Evolutionary conservation across 2,797 vertebrate genomes (phyloP), one percentile per base, ranked within the genome.

Genomic region (Luscinia megarhynchos): DNA sequence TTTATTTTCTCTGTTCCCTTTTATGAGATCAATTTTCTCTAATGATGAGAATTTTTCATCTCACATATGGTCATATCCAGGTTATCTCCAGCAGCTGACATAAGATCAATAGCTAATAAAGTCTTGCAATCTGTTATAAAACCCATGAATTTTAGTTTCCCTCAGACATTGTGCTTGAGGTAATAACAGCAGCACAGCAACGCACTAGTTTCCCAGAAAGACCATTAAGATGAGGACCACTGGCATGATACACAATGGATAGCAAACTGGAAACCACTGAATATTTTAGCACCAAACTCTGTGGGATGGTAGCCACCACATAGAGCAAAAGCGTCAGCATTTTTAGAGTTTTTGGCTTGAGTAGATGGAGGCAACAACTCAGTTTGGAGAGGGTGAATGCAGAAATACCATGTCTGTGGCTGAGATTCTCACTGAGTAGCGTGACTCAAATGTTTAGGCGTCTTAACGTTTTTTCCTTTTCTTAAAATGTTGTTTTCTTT

Each of bases 331-430:
- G 2, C 38, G 68, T 77, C 12, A 68, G 23, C 32, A 58, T 66
- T 73, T 76, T 73, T 18, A 62, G 62, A 87, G 51, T 18, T 30
- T 86, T 80, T 75, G 70, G 4, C 59, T 87, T 70, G 38, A 64
- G 54, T 18, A 92, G 45, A 15, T 0, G 2, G 18, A 55, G 34
- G 12, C n/a, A 70, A 30, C 45, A 70, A 19, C 30, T 89, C 63
- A 23, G 6, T 66, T 51, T 61, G 40, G 38, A 78, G 58, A 61
- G 15, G 14, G 12, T 72, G 27, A 88, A 59, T 63, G 36, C 55
- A 59, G 9, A 75, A 58, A 50, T 63, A 53, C 36, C 0, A 0
- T 12, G 10, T 21, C 32, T 63, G 29, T 70, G n/a, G 2, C 27
- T 74, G 43, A 11, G 30, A 67, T 90, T 92, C 55, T 88, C 34